Evolutionary conservation across 2,888 invertebrate species (phyloP), one percentile per base, ranked within the genome.

Genomic region (Clepsis dumicolana): DNA sequence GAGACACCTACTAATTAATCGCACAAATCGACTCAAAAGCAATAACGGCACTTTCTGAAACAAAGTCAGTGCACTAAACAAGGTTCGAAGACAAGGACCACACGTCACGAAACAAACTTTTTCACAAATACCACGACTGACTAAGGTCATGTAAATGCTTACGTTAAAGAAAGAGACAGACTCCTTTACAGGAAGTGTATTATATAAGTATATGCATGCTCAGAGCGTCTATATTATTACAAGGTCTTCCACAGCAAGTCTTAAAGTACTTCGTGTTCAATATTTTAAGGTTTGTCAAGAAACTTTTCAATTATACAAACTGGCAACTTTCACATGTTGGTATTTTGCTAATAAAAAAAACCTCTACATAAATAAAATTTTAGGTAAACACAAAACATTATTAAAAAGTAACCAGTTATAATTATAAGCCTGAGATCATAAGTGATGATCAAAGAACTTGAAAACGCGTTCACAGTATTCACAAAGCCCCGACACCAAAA

Each of bases 401-500:
- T n/a, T 48, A 48, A 56, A 44, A 62, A 66, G 61, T 54, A 54
- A 61, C 54, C 66, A 62, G 56, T 56, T 56, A 35, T 24, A 12
- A 24, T 48, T 38, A n/a, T n/a, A 38, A 3, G 7, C 10, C 50
- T 21, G 14, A 14, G 24, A n/a, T n/a, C 25, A 21, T 21, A 50
- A 32, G 18, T 5, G 14, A 21, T 53, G 44, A 27, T 27, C 5
- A 44, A n/a, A 61, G 18, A 27, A 35, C 18, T 18, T 35, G 35
- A 62, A 38, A 38, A 52, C 27, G 50, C 48, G 64, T 61, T 63
- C 62, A 64, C 53, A 72, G 65, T 64, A 71, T 72, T 68, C 70
- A 73, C 66, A 73, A 86, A 87, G 87, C 86, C 87, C 89, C 89
- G 71, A 83, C 89, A 89, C 89, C 89, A 84, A 76, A 76, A 82